A percentile compares a stretch with the other conserved stretches of the same genome.
phyloP scores from a whole-genome alignment of 2,797 vertebrate species.

The Ctenopoma multispine region DNA sequence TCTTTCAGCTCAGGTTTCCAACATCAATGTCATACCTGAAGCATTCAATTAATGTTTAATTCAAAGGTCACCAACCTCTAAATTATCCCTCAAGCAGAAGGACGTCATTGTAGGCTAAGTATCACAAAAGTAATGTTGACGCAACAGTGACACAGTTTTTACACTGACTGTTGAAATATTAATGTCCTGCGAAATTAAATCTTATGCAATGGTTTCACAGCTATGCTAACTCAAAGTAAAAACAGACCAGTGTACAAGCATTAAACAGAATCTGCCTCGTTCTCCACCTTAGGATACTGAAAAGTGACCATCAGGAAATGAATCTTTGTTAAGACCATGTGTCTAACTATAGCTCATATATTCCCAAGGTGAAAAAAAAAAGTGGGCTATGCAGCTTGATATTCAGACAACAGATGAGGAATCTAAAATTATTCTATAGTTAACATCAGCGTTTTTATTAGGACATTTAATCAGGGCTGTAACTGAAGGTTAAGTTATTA shows the following conservation, averaged over 20 bases:
- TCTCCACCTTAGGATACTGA: slow-evolving; percentile 38
- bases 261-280: slow-evolving; percentile 13
- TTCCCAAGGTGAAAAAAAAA: slow-evolving; percentile 49
- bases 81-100: slow-evolving; percentile 28
- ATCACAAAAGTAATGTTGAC: slow-evolving; percentile 37
- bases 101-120: slow-evolving; percentile 20
- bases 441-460: slow-evolving; percentile 53
- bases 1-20: slow-evolving; percentile 9
- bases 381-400: slow-evolving; percentile 52
- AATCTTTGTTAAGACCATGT: slow-evolving; percentile 25
- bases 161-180: slow-evolving; percentile 18
- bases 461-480: slow-evolving; percentile 61
- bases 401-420: slow-evolving; percentile 38
- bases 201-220: not conserved
- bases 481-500: slow-evolving; percentile 43
- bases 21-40: not conserved
- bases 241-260: not conserved
- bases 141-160: slow-evolving; percentile 25
- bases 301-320: slow-evolving; percentile 45
- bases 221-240: not conserved
- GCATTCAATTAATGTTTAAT: slow-evolving; percentile 24
- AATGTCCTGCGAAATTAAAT: slow-evolving; percentile 3
- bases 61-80: slow-evolving; percentile 26
- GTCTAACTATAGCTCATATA: slow-evolving; percentile 56
- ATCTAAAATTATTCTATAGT: slow-evolving; percentile 64